These are phyloP conservation scores for Eudyptes chrysolophus DNA, from an alignment of 2,113 vertebrate genomes.

Conservation along the genomic window DNA sequence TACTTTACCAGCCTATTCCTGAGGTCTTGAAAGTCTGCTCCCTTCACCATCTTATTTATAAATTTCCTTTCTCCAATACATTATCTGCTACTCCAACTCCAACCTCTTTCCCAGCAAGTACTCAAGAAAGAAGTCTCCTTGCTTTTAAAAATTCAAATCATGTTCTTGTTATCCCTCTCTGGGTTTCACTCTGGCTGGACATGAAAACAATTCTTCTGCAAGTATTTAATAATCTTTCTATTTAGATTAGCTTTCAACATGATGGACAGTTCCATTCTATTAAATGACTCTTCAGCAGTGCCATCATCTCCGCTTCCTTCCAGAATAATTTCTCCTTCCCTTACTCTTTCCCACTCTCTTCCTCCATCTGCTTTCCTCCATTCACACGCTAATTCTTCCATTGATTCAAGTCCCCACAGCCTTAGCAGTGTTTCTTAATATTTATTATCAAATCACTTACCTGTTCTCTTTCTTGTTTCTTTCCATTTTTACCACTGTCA, in stretches of 20 bases:
- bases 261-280: background rate
- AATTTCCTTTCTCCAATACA: background rate
- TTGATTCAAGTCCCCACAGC: background rate
- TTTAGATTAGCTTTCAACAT: conserved; percentile 20
- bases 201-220: conserved; percentile 14
- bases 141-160: background rate
- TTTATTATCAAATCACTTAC: background rate
- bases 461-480: background rate
- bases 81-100: background rate
- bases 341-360: background rate
- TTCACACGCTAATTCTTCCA: background rate
- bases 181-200: background rate
- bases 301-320: background rate
- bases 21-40: background rate
- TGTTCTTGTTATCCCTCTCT: background rate
- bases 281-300: background rate
- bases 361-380: background rate
- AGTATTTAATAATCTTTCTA: conserved; percentile 32
- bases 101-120: background rate
- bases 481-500: background rate
- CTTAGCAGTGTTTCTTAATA: background rate
- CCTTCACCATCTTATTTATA: background rate
- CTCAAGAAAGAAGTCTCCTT: background rate
- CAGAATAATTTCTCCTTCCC: background rate
- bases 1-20: background rate